These are phyloP conservation scores for Ommatoiulus sabulosus DNA, from an alignment of 2,888 invertebrate genomes.

Conservation along the genomic window DNA sequence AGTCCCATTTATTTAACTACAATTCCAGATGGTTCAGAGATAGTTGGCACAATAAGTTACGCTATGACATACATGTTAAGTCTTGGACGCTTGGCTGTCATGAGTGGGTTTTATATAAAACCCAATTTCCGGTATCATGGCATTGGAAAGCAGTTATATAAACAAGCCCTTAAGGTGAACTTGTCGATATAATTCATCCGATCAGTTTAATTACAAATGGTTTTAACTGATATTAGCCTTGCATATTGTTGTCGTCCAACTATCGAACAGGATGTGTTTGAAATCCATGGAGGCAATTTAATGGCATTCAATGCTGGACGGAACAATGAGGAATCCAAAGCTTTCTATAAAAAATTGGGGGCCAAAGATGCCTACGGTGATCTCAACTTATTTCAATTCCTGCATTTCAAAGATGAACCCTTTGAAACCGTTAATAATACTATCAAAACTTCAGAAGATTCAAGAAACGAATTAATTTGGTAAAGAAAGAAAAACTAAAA, in stretches of 20 bases:
- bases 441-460: too few relatives aligned
- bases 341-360: neutral
- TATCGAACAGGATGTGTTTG: neutral
- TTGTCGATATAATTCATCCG: too few relatives aligned
- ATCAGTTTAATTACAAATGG: too few relatives aligned
- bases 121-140: neutral
- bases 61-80: neutral
- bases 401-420: neutral
- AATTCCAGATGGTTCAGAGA: neutral
- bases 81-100: neutral
- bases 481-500: too few relatives aligned
- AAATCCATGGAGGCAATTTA: neutral
- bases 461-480: too few relatives aligned
- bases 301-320: neutral
- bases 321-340: neutral
- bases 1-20: too few relatives aligned
- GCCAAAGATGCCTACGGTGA: neutral
- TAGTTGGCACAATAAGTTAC: neutral
- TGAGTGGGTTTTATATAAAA: slow-evolving; percentile 2
- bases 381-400: neutral
- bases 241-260: too few relatives aligned
- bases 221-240: too few relatives aligned
- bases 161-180: neutral
- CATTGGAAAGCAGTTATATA: neutral
- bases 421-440: neutral